Conservation (phyloP, 2,797 vertebrate species). For the Acipenser transmontanus region DNA sequence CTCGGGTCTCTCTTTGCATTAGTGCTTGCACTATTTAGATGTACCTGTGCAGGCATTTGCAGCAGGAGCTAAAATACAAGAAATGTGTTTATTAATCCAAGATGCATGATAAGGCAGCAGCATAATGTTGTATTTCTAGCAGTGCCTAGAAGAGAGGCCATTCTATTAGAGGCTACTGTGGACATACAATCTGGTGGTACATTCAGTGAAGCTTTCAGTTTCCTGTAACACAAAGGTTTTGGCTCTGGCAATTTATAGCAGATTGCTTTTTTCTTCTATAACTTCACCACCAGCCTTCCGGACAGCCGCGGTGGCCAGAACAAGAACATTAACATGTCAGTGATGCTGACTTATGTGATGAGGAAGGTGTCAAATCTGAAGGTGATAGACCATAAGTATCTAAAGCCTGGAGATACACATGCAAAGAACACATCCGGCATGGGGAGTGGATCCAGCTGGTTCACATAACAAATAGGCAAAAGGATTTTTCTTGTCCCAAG, state of each 20-base stretch:
- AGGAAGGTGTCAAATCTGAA: slow-evolving; percentile 18
- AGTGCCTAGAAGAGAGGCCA: no score
- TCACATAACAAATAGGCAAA: neutral
- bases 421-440: neutral
- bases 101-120: no score
- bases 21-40: no score
- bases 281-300: slow-evolving; percentile 2
- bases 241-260: slow-evolving; percentile 13
- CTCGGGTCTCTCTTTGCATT: no score
- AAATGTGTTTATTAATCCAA: no score
- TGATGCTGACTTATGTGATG: slow-evolving; percentile 20
- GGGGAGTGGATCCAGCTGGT: neutral
- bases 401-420: slow-evolving; percentile 29
- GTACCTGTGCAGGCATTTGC: no score
- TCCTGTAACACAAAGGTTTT: no score
- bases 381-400: slow-evolving; percentile 24
- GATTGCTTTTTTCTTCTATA: slow-evolving; percentile 17
- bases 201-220: no score
- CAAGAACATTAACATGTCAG: slow-evolving; percentile 3
- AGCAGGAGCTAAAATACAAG: no score
- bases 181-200: no score
- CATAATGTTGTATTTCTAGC: no score
- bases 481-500: no score
- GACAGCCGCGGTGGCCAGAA: slow-evolving; percentile 12
- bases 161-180: neutral